Base-by-base conservation (phyloP, 2,888 invertebrate species). In the Nomada goodeniana region DNA sequence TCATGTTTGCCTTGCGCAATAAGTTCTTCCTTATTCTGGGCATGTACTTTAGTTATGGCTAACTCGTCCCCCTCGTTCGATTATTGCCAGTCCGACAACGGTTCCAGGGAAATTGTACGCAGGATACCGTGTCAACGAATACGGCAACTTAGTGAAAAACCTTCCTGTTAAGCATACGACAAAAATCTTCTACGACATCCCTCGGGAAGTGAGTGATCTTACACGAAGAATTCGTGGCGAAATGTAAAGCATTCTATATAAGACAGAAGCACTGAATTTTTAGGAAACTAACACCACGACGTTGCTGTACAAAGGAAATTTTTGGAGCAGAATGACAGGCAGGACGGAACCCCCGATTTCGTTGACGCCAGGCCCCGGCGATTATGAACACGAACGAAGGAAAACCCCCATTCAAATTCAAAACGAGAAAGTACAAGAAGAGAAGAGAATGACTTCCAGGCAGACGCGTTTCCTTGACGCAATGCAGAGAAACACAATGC, bases 261-360 rank as follows among this genome's bases (percentile, higher is more conserved):
- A 4, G 0, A 5, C 1, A 29, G 4, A 15, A 11, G 47, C 15
- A 15, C 47, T 0, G 18, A 55, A 60, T 70, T 50, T 26, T 36
- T 26, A 90, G 90, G 90, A 90, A 59, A 53, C 77, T 23, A 89
- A 89, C 76, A 78, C 84, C 26, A 85, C 83, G 13, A 86, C 90
- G 52, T 29, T 76, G 50, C 81, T 63, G 18, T 90, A 90, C 68
- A 90, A 90, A 76, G 90, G 90, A 18, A 90, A 90, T 55, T 90
- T 90, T 67, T 90, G 90, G 90, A 90, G 90, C 77, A 84, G 83
- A 76, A 90, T 90, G 90, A 75, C 89, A n/a, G 90, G 90, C 59
- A 89, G 89, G 70, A 69, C 70, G 42, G 84, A 80, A 44, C 71
- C 47, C 52, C 63, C 42, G 50, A 29, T 55, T 36, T 75, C 71